Percentiles rank a stretch among this genome's conserved stretches.
phyloP scores from a whole-genome alignment of 92 coral and sea anemone genomes.

The Siderastrea radians region DNA sequence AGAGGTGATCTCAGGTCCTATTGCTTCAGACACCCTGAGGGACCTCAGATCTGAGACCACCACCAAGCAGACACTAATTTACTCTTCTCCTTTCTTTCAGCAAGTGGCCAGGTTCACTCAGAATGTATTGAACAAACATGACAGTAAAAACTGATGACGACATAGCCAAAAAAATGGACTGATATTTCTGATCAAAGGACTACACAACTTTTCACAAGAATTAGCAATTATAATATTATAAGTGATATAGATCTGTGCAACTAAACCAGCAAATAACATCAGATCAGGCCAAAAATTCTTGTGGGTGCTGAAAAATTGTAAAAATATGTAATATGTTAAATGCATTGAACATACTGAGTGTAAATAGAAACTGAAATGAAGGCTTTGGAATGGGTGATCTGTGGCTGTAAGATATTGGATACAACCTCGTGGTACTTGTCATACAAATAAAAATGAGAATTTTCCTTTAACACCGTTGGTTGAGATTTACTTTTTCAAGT shows the following conservation, averaged over 20 bases:
- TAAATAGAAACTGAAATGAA: constrained; percentile 1
- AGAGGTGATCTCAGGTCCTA: no score
- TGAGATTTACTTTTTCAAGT: no score
- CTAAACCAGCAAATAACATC: background rate
- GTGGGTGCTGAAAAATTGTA: background rate
- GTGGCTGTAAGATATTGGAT: background rate
- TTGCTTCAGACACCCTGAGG: no score
- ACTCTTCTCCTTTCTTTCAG: background rate
- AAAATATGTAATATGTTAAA: background rate
- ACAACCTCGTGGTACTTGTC: background rate
- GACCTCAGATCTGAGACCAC: no score
- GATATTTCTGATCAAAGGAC: background rate
- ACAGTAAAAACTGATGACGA: background rate
- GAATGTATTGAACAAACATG: background rate
- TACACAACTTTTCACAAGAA: background rate
- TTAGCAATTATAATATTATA: background rate
- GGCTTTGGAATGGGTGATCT: background rate
- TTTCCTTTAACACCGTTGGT: no score
- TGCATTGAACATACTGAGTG: constrained; percentile 1
- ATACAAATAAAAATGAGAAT: background rate
- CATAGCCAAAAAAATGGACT: background rate
- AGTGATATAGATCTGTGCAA: no score
- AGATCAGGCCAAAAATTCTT: background rate
- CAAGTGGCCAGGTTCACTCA: background rate
- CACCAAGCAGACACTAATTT: background rate